phyloP scores from a whole-genome alignment of 2,113 vertebrate genomes.

The Lasiurus borealis region DNA sequence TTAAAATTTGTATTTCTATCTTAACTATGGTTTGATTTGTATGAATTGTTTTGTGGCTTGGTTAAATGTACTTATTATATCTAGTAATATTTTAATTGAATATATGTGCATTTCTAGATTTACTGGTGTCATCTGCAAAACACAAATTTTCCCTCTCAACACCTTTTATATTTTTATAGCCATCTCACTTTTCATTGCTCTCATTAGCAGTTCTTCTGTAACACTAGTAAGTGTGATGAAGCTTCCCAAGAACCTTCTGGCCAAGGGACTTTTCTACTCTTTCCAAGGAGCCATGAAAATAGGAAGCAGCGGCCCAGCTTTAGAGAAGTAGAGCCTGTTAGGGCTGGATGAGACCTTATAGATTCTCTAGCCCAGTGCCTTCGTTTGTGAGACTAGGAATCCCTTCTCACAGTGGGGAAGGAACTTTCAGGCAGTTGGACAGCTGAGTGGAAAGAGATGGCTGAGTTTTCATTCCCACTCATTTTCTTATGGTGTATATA shows the following conservation, averaged over 20 bases:
- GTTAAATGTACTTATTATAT: conserved; percentile 31
- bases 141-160: neutral
- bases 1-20: conserved; percentile 48
- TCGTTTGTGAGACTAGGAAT: neutral
- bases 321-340: neutral
- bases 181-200: neutral
- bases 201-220: neutral
- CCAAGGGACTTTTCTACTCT: neutral
- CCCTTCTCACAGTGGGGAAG: neutral
- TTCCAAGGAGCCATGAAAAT: conserved; percentile 5
- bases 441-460: neutral
- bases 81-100: conserved; percentile 13
- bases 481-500: neutral
- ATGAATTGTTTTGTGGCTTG: conserved; percentile 42
- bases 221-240: neutral
- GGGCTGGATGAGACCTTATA: neutral
- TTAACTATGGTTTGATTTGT: conserved; percentile 52
- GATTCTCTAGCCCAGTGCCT: neutral
- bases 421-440: neutral
- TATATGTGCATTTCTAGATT: conserved; percentile 4
- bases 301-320: conserved; percentile 37
- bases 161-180: neutral
- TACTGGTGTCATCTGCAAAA: conserved; percentile 8
- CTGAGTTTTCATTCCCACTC: neutral
- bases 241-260: neutral